These are phyloP conservation scores for Blastobasis lacticolella DNA, from an alignment of 2,888 invertebrate species.

Conservation along the genomic window DNA sequence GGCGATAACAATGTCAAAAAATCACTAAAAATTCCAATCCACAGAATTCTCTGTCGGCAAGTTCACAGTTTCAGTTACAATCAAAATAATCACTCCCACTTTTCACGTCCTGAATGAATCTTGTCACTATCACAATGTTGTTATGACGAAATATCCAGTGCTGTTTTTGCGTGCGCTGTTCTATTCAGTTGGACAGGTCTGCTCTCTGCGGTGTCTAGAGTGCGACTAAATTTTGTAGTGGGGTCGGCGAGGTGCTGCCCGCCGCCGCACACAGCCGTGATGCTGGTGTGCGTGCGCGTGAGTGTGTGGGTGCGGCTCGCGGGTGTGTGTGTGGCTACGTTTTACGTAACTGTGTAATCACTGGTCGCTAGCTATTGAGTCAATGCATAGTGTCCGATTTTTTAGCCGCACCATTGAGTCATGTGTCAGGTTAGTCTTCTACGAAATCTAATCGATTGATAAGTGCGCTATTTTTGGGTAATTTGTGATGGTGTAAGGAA, in stretches of 20 bases:
- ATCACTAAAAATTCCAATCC: conserved; percentile 46
- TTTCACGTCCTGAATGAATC: conserved; percentile 55
- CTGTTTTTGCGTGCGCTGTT: conserved; percentile 44
- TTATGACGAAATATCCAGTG: conserved; percentile 69
- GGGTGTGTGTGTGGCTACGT: conserved; percentile 54
- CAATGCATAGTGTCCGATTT: conserved; percentile 62
- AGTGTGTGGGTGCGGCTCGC: conserved; percentile 12
- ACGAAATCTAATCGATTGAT: conserved; percentile 44
- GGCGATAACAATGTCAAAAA: conserved; percentile 59
- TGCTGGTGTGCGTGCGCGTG: conserved; percentile 34
- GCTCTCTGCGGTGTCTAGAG: conserved; percentile 47
- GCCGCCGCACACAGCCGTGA: conserved; percentile 10
- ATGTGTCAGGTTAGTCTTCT: conserved; percentile 51
- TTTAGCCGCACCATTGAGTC: conserved; percentile 66
- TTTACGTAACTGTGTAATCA: conserved; percentile 72
- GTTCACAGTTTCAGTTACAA: conserved; percentile 48
- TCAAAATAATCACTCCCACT: conserved; percentile 57
- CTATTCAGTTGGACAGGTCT: conserved; percentile 44
- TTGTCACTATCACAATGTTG: conserved; percentile 67
- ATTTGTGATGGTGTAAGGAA: conserved; percentile 24
- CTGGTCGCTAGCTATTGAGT: conserved; percentile 52
- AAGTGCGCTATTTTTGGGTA: conserved; percentile 29
- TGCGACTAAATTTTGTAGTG: conserved; percentile 68
- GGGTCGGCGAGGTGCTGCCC: conserved; percentile 62
- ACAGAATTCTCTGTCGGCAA: conserved; percentile 39